phyloP scores from a whole-genome alignment of 2,113 vertebrate genomes.

The Rhadina sibilatrix region DNA sequence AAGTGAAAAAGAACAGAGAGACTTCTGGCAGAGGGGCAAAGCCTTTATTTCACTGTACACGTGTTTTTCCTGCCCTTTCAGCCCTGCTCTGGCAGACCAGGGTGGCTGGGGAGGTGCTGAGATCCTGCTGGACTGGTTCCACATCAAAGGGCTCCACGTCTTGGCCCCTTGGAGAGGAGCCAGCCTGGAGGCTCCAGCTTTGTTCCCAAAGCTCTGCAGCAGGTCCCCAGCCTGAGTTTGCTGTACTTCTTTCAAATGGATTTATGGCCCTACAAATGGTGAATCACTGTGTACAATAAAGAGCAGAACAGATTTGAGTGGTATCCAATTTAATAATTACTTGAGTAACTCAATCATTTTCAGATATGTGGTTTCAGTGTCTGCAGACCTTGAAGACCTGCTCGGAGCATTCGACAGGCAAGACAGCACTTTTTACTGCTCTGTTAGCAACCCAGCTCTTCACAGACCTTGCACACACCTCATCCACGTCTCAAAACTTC shows the following conservation, averaged over 20 bases:
- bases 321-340: constrained; percentile 73
- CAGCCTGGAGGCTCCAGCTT: background rate
- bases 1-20: background rate
- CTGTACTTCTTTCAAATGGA: constrained; percentile 1
- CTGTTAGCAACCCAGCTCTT: background rate
- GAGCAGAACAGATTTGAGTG: constrained; percentile 53
- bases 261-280: constrained; percentile 62
- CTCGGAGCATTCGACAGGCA: background rate
- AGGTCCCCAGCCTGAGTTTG: background rate
- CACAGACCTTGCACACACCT: background rate
- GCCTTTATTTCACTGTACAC: background rate
- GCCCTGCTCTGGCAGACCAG: background rate
- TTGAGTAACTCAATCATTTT: constrained; percentile 68
- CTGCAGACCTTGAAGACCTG: constrained; percentile 29
- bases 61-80: background rate
- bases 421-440: background rate
- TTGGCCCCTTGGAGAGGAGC: background rate
- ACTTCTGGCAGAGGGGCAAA: background rate
- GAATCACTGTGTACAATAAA: constrained; percentile 62
- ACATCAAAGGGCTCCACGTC: background rate
- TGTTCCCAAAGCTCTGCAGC: background rate
- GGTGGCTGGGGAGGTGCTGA: background rate
- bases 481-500: background rate
- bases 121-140: background rate
- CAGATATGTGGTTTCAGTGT: constrained; percentile 30